Evolutionary conservation across 2,888 invertebrate genomes (phyloP).

Genomic region (Rhynchonema sp.): DNA sequence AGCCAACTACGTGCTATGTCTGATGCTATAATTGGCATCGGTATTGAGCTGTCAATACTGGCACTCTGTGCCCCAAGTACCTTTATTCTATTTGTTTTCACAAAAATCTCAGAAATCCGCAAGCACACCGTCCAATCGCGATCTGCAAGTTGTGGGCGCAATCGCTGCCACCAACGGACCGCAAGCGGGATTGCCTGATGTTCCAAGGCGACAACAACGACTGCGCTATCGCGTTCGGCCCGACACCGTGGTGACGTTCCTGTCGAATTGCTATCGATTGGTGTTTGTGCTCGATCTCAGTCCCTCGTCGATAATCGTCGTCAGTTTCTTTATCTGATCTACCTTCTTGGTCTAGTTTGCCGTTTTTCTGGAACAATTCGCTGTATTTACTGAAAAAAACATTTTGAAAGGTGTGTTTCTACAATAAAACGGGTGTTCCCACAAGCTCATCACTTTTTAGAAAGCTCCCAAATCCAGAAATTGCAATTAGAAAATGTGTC

Average conservation of each 20-base stretch:
- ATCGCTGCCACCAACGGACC: neutral
- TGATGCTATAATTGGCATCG: no score
- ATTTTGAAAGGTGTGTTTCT: neutral
- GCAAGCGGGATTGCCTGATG: neutral
- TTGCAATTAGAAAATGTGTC: no score
- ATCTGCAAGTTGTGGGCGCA: neutral
- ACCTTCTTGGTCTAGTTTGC: neutral
- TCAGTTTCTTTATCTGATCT: constrained; percentile 28
- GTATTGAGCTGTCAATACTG: no score
- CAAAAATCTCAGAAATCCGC: no score
- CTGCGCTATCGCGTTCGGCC: constrained; percentile 30
- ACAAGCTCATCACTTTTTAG: neutral
- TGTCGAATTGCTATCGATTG: constrained; percentile 49
- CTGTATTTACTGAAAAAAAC: no score
- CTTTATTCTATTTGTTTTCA: no score
- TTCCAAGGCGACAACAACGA: neutral
- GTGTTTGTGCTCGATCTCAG: constrained; percentile 58
- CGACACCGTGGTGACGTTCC: constrained; percentile 44
- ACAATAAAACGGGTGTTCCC: neutral
- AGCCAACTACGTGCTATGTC: no score
- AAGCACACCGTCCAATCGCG: no score
- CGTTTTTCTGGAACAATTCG: neutral
- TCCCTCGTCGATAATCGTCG: constrained; percentile 51
- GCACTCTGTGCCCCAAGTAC: no score
- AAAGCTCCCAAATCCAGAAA: neutral